Evolutionary conservation across 2,113 vertebrate genomes (phyloP).

Genomic region (Oriolus oriolus): DNA sequence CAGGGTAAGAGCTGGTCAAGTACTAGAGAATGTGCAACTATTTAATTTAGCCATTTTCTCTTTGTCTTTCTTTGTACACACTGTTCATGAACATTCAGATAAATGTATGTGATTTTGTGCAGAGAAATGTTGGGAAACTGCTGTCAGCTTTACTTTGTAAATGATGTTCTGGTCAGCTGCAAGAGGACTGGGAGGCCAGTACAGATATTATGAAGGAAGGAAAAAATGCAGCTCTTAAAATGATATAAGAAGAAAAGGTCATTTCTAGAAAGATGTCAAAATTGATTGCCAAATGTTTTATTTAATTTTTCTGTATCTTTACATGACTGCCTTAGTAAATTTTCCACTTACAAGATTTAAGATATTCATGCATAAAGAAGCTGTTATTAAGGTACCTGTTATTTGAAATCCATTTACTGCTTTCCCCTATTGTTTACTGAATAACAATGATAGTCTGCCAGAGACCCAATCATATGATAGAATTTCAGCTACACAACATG

Average conservation of each 20-base stretch:
- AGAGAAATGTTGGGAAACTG: constrained; percentile 5
- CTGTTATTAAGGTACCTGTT: neutral
- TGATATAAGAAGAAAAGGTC: neutral
- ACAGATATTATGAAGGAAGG: neutral
- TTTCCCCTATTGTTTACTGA: neutral
- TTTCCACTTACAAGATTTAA: neutral
- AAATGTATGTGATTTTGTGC: constrained; percentile 33
- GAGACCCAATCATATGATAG: neutral
- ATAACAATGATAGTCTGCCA: neutral
- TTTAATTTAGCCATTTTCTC: constrained; percentile 31
- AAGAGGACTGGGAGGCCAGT: neutral
- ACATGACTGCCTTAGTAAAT: neutral
- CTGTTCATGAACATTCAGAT: constrained; percentile 61
- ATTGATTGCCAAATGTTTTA: neutral
- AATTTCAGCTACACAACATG: neutral
- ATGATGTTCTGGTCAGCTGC: constrained; percentile 3
- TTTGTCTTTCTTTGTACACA: constrained; percentile 28
- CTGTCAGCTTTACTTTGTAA: constrained; percentile 3
- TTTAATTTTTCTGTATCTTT: neutral
- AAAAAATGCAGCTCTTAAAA: neutral
- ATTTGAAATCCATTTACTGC: neutral
- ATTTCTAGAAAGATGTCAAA: neutral
- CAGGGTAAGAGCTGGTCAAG: constrained; percentile 60
- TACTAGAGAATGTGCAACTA: neutral
- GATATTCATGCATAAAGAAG: neutral